Percentiles rank a stretch among this genome's conserved stretches.
Evolutionary conservation across 2,797 vertebrate genomes (phyloP).

Genomic region (Lepilemur septentrionalis): DNA sequence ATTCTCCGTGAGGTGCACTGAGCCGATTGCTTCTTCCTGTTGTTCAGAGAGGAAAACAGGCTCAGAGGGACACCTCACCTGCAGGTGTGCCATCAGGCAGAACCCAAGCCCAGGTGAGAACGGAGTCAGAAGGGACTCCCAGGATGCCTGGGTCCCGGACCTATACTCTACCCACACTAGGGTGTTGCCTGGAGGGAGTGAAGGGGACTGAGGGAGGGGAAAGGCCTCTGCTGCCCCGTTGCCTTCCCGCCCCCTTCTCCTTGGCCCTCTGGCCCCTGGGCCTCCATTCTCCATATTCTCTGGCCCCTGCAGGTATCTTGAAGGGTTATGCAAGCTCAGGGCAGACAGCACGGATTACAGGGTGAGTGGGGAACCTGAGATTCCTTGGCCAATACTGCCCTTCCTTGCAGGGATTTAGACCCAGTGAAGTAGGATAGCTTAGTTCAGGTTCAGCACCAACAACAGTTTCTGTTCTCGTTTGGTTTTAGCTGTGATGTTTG

Average conservation of each 20-base stretch:
- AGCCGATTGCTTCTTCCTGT: background rate
- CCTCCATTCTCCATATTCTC: background rate
- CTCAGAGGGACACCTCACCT: background rate
- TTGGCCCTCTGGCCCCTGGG: background rate
- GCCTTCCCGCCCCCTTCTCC: background rate
- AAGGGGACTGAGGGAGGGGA: background rate
- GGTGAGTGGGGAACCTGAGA: background rate
- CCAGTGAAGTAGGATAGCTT: background rate
- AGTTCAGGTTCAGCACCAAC: background rate
- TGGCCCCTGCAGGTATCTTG: background rate
- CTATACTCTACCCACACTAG: background rate
- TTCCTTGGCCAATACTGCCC: background rate
- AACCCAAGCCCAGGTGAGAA: background rate
- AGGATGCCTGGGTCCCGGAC: background rate
- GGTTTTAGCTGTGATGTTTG: background rate
- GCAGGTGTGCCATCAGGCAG: background rate
- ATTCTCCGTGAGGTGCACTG: background rate
- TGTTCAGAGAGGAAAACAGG: background rate
- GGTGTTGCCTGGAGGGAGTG: background rate
- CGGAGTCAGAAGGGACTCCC: background rate
- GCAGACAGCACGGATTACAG: background rate
- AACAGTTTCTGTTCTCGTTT: background rate
- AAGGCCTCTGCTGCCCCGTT: background rate
- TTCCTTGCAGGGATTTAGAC: background rate
- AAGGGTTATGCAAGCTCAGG: background rate